Percentiles rank a stretch among this genome's conserved stretches.
Evolutionary conservation across 2,888 invertebrate species (phyloP).

Genomic region (Euzophera pinguis): DNA sequence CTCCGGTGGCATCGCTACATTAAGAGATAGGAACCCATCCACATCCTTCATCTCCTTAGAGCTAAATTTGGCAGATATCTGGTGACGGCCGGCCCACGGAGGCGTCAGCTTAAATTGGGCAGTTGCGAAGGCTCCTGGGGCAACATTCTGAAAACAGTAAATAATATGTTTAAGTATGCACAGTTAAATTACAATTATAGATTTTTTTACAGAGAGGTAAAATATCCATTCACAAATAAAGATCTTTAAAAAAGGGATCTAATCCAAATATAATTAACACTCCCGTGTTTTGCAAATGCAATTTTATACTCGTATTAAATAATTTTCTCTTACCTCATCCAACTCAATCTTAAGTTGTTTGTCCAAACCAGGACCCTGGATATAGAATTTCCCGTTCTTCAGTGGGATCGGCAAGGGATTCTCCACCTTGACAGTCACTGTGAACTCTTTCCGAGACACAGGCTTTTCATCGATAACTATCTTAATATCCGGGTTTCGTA

Average conservation of each 20-base stretch:
- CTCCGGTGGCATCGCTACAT: slow-evolving; percentile 76
- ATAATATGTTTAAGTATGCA: no score
- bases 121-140: slow-evolving; percentile 84
- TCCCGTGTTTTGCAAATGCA: no score
- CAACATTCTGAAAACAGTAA: slow-evolving; percentile 62
- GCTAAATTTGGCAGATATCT: slow-evolving; percentile 91
- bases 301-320: no score
- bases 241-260: no score
- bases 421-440: slow-evolving; percentile 83
- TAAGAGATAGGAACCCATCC: slow-evolving; percentile 90
- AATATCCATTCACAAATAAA: no score
- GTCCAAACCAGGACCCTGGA: slow-evolving; percentile 91
- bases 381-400: slow-evolving; percentile 87
- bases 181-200: no score
- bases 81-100: slow-evolving; percentile 87
- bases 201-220: no score
- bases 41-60: slow-evolving; percentile 94
- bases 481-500: slow-evolving; percentile 93
- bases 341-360: slow-evolving; percentile 85
- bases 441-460: slow-evolving; percentile 71
- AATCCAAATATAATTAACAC: no score
- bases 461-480: slow-evolving; percentile 82
- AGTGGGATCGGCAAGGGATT: slow-evolving; percentile 91
- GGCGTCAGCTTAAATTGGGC: slow-evolving; percentile 89
- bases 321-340: slow-evolving; percentile 69